Evolutionary conservation across 2,797 vertebrate species (phyloP), one percentile per base, ranked within the genome.

Genomic region (Sus cebifrons): DNA sequence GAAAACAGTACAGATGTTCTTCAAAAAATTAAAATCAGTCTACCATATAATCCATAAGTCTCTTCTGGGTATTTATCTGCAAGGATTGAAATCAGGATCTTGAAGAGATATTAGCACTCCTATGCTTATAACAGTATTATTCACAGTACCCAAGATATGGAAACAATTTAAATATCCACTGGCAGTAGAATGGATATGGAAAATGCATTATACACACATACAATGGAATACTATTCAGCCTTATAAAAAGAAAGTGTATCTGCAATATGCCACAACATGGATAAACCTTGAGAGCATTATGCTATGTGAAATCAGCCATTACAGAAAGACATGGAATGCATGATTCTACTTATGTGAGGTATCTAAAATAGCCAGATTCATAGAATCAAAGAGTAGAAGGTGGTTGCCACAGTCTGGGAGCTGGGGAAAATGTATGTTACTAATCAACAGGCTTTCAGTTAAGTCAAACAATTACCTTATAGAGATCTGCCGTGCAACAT

Each of bases 281-380:
- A 20, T 82, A 20, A 81, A 81, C 18, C 18, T 32, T 83, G 68
- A 81, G 70, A 44, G 78, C 32, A 20, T 49, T 21, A 60, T 54
- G 29, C 52, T 82, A 88, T 29, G 20, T 77, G 49, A 92, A 85
- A 67, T 65, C 60, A 92, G 23, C 36, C 20, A 6, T 12, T n/a
- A 82, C 32, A 83, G 49, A 87, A 87, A 79, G 23, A 54, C 17
- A 36, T 32, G 62, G 6, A 75, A 25, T 44, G 5, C 15, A 92
- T 16, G 3, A 17, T 79, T 62, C 36, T 13, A 52, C 20, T 94
- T 83, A 49, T 49, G 9, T 49, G 44, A 49, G 44, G 44, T 49
- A 49, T 49, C 44, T 49, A 58, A 86, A 78, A 86, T 32, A 60
- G 44, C 52, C 91, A 78, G 60, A 93, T 79, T 78, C 74, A 70